A percentile compares a stretch with the other conserved stretches of the same genome.
Conservation (phyloP, 2,113 vertebrate genomes). For the human region DNA sequence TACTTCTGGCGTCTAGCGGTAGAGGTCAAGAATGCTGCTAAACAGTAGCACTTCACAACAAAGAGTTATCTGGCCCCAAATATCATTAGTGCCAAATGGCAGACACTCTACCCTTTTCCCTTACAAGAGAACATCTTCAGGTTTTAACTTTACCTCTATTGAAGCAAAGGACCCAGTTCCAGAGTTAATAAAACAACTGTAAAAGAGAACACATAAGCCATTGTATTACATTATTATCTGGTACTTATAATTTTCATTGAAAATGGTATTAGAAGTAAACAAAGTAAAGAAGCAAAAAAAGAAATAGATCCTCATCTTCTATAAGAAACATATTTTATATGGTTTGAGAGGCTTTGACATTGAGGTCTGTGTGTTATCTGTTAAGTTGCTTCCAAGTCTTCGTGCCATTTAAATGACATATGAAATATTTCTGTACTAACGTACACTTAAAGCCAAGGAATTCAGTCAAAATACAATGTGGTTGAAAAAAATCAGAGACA, state of each 20-base stretch:
- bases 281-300: not conserved
- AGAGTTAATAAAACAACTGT: not conserved
- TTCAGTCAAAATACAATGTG: slow-evolving; percentile 63
- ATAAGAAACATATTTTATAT: not conserved
- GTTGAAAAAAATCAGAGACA: slow-evolving; percentile 44
- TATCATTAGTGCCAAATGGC: too few relatives aligned
- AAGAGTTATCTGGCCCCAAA: not conserved
- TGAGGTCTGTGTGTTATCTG: slow-evolving; percentile 54
- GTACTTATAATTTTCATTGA: not conserved
- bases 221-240: not conserved
- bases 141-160: not conserved
- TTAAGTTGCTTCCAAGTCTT: slow-evolving; percentile 56
- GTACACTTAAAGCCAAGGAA: slow-evolving; percentile 59
- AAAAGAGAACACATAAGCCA: not conserved
- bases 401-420: slow-evolving; percentile 69
- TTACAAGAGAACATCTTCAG: not conserved
- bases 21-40: not conserved
- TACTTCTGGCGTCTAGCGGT: not conserved
- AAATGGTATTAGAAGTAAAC: not conserved
- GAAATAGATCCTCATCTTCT: not conserved
- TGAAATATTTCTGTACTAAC: not conserved
- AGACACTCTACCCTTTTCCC: not conserved
- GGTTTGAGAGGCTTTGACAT: slow-evolving; percentile 31
- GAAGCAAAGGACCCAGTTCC: not conserved
- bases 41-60: not conserved